Conservation (phyloP, 2,113 vertebrate genomes). For the Tenebrosternarchus preto region DNA sequence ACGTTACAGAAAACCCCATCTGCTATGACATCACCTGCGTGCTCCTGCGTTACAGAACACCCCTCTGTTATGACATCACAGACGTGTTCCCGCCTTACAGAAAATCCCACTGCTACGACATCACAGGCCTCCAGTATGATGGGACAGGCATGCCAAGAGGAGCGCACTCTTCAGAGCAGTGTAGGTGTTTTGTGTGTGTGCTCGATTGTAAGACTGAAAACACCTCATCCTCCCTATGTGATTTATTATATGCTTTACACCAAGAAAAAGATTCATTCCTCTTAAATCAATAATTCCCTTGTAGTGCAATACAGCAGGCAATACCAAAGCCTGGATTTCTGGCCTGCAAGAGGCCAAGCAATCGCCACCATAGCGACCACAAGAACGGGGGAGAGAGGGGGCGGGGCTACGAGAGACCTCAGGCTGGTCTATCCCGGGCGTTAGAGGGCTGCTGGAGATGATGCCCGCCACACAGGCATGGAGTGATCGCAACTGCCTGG, state of each 20-base stretch:
- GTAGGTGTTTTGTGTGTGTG: constrained; percentile 10
- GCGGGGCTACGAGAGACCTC: no score
- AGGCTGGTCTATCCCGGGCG: no score
- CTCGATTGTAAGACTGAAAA: background rate
- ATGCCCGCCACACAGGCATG: no score
- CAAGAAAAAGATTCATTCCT: background rate
- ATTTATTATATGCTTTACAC: background rate
- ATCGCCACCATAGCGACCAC: no score
- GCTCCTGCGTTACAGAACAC: background rate
- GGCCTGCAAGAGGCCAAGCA: background rate
- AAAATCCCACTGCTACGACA: constrained; percentile 11
- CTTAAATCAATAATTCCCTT: background rate
- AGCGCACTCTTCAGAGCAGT: background rate
- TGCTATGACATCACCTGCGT: no score
- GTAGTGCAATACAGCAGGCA: background rate
- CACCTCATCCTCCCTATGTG: no score
- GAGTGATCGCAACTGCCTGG: no score
- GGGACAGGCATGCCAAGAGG: background rate
- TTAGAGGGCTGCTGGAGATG: no score
- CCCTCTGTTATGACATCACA: background rate
- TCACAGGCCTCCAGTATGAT: background rate
- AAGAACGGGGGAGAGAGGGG: no score
- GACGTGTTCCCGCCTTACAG: background rate
- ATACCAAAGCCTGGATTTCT: background rate
- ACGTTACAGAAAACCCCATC: no score